Evolutionary conservation across 2,888 invertebrate genomes (phyloP).

Genomic region (Xestia rhomboidea): DNA sequence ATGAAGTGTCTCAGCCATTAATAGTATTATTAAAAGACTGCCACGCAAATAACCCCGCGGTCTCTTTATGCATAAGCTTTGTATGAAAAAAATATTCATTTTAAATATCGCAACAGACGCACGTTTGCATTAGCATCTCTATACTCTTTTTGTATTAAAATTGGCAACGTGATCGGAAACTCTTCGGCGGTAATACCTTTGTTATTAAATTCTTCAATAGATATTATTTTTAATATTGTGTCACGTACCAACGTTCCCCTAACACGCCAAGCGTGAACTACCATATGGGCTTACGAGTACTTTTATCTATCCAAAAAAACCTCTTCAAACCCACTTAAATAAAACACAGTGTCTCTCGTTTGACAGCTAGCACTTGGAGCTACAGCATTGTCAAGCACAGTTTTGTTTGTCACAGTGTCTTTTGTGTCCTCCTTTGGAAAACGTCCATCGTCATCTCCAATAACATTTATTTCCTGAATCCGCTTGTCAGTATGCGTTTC

Average conservation of each 20-base stretch:
- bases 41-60: not conserved
- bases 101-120: conserved; percentile 51
- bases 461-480: conserved; percentile 65
- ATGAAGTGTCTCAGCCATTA: not conserved
- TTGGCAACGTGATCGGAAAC: conserved; percentile 71
- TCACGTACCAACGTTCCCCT: conserved; percentile 71
- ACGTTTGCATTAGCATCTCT: conserved; percentile 63
- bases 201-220: conserved; percentile 70
- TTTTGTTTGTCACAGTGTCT: conserved; percentile 50
- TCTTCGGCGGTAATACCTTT: conserved; percentile 66
- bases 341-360: conserved; percentile 35
- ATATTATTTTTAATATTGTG: conserved; percentile 71
- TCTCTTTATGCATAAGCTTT: conserved; percentile 12
- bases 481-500: conserved; percentile 70
- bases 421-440: conserved; percentile 60
- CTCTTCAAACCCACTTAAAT: conserved; percentile 35
- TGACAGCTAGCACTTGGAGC: conserved; percentile 42
- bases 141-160: conserved; percentile 66
- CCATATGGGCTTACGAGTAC: conserved; percentile 58
- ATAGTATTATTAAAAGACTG: not conserved
- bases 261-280: conserved; percentile 66
- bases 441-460: conserved; percentile 60
- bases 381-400: conserved; percentile 35
- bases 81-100: conserved; percentile 19
- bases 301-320: conserved; percentile 36